A percentile compares a stretch with the other conserved stretches of the same genome.
phyloP scores from a whole-genome alignment of 2,797 vertebrate genomes.

The Hippopotamyrus pictus region DNA sequence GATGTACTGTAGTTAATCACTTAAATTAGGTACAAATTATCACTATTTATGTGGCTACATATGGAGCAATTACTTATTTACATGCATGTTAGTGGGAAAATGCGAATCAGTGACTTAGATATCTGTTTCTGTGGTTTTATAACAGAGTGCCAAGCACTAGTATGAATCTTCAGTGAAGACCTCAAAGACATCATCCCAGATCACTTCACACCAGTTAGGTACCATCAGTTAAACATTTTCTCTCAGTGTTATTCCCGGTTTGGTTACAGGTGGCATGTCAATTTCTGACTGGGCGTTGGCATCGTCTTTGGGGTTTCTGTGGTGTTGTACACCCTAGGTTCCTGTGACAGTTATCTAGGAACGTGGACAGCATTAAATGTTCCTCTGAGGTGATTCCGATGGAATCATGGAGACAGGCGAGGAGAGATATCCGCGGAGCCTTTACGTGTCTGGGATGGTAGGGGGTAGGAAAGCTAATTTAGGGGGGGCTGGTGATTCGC shows the following conservation, averaged over 20 bases:
- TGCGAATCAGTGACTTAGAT: not conserved
- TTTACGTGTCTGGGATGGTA: slow-evolving; percentile 17
- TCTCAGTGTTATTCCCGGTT: not conserved
- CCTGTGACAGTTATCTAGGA: not conserved
- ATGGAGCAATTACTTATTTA: not conserved
- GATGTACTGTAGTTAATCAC: not conserved
- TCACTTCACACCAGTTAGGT: not conserved
- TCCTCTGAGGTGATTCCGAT: slow-evolving; percentile 22
- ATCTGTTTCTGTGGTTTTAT: not conserved
- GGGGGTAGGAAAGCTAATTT: slow-evolving; percentile 37
- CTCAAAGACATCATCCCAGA: not conserved
- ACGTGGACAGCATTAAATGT: not conserved
- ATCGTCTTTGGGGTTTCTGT: not conserved
- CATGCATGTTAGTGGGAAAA: not conserved
- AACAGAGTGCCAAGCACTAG: not conserved
- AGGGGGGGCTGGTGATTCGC: slow-evolving; percentile 47
- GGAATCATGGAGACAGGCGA: slow-evolving; percentile 4
- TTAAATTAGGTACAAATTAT: not conserved
- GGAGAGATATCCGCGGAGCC: slow-evolving; percentile 25
- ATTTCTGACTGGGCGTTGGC: not conserved
- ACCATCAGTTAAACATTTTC: not conserved
- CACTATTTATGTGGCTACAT: not conserved
- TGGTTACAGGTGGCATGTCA: not conserved
- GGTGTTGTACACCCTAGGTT: not conserved
- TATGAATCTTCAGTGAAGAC: not conserved